These are phyloP conservation scores for Embidobia sp. DNA, from an alignment of 2,888 invertebrate genomes.

Conservation along the genomic window DNA sequence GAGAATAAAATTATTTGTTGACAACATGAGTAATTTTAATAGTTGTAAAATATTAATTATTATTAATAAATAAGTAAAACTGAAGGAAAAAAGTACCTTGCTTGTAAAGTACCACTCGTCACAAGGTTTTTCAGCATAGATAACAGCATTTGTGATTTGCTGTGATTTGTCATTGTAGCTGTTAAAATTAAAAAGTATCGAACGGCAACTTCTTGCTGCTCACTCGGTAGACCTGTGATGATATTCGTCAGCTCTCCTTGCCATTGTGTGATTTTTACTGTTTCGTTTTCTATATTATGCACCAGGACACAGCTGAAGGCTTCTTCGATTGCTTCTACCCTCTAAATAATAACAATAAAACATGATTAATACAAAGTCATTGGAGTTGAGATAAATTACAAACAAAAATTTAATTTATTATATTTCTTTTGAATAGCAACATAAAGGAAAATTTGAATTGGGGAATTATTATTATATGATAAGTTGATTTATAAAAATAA, in stretches of 20 bases:
- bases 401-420: no score
- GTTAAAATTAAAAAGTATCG: constrained; percentile 89
- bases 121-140: constrained; percentile 89
- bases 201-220: constrained; percentile 89
- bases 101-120: constrained; percentile 87
- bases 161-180: constrained; percentile 88
- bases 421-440: no score
- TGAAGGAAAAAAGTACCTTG: constrained; percentile 85
- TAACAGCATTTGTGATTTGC: constrained; percentile 89
- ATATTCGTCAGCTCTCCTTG: constrained; percentile 87
- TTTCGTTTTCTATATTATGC: constrained; percentile 88
- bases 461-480: no score
- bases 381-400: no score
- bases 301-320: constrained; percentile 94
- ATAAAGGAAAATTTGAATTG: no score
- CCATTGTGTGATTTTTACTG: constrained; percentile 86
- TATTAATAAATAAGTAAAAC: not conserved
- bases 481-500: no score
- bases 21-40: no score
- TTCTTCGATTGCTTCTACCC: constrained; percentile 92
- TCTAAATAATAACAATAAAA: no score
- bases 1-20: no score
- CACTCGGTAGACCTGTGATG: constrained; percentile 86
- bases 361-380: no score
- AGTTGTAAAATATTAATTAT: not conserved